Evolutionary conservation across 1,140 invertebrate genomes (phyloP).

Genomic region (roundworm (Caenorhabditis elegans)): DNA sequence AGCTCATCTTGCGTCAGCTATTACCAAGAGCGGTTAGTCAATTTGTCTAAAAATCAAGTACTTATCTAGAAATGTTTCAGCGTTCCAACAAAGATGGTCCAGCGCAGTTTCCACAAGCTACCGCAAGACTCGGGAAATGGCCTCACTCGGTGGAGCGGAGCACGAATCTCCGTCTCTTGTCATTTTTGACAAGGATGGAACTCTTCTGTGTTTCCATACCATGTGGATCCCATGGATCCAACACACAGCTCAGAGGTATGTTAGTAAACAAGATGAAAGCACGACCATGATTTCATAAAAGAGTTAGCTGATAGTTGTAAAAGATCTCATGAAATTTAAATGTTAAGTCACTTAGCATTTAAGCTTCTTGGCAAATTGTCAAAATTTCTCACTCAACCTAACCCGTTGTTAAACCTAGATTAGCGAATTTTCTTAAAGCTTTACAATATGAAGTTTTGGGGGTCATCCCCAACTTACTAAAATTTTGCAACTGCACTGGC

Average conservation of each 20-base stretch:
- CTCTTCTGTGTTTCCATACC: constrained; percentile 69
- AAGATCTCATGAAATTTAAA: no score
- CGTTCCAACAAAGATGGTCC: background rate
- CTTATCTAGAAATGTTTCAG: background rate
- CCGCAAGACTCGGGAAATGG: constrained; percentile 9
- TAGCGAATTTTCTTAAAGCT: no score
- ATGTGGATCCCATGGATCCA: constrained; percentile 70
- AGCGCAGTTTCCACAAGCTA: constrained; percentile 14
- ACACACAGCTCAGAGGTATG: constrained; percentile 64
- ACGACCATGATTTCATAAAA: no score
- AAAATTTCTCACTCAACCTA: no score
- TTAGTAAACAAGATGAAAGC: no score
- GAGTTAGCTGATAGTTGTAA: no score
- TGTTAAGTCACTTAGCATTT: no score
- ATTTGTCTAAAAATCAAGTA: background rate
- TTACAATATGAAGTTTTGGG: no score
- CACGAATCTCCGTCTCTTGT: constrained; percentile 60
- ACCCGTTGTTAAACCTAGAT: no score
- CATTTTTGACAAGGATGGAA: constrained; percentile 71
- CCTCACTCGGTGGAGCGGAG: background rate
- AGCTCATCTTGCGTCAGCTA: background rate
- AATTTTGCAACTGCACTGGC: no score
- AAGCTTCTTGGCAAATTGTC: no score
- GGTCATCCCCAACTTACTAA: no score
- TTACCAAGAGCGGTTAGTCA: background rate